Evolutionary conservation across 2,888 invertebrate species (phyloP), one percentile per base, ranked within the genome.

Genomic region (Sacculina carcini): DNA sequence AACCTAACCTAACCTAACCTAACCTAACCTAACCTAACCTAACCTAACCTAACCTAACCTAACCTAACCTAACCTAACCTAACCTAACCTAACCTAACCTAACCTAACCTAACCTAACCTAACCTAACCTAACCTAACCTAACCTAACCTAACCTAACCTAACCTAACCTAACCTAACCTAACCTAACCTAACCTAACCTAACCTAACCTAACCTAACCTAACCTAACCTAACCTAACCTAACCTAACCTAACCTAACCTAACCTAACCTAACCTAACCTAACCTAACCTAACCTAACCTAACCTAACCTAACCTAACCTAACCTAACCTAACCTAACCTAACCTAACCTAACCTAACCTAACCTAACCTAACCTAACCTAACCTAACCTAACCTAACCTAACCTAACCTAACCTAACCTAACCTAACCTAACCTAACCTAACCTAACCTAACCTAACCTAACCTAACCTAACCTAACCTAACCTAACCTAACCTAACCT

Each of bases 321-420:
- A 48, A 48, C 31, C 48, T 48, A 48, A 48, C 31, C 31, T 48
- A 31, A 48, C 48, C 29, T 48, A 29, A 48, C 48, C 48, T 48
- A 48, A 48, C 29, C 21, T 48, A 48, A 48, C 48, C 48, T 28
- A 48, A 48, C 48, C 48, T 48, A 48, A 28, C 48, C 48, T 48
- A 48, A 48, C 48, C 48, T 48, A 48, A 48, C 48, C 31, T 48
- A 31, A 48, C 29, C 48, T 48, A 48, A 48, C 48, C 48, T 48
- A 48, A 29, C 48, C 31, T 48, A 48, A 28, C 48, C 48, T 48
- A 48, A 24, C 48, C 48, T 48, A 48, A 48, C 31, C 48, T 48
- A 48, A 48, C 48, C 31, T 48, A 48, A 46, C 46, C 46, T 46
- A 46, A 46, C 46, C 46, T 46, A 46, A 47, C 47, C 47, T 47